phyloP scores from a whole-genome alignment of 2,797 vertebrate species.

The Serranus cabrilla region DNA sequence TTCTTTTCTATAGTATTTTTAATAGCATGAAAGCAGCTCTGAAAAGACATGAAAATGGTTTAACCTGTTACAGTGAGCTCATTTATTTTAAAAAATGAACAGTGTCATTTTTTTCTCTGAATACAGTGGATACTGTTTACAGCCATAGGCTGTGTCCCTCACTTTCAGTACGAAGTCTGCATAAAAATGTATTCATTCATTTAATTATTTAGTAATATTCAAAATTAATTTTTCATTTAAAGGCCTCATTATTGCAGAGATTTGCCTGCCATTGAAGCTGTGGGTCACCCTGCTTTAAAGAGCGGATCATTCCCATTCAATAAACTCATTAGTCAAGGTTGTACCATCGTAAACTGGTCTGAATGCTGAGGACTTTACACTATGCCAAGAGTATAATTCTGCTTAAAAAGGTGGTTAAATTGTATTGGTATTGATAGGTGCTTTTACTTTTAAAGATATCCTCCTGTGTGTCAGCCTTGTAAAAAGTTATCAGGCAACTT shows the following conservation, averaged over 20 bases:
- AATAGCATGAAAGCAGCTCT: background rate
- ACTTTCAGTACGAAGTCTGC: background rate
- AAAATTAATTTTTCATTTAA: constrained; percentile 1
- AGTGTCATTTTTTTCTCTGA: background rate
- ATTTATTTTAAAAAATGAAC: background rate
- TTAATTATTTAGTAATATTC: constrained; percentile 15
- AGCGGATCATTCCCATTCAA: background rate
- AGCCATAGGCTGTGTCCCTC: background rate
- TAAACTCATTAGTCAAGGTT: constrained; percentile 13
- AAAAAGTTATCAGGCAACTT: constrained; percentile 4
- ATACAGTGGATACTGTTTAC: background rate
- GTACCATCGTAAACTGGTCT: background rate
- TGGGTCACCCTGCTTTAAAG: background rate
- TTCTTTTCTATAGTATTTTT: background rate
- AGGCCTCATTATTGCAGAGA: constrained; percentile 1
- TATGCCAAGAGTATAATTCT: no score
- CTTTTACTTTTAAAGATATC: background rate
- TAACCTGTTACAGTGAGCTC: background rate
- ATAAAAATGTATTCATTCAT: constrained; percentile 13
- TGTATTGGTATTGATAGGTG: no score
- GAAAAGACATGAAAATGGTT: background rate
- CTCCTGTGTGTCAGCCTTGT: background rate
- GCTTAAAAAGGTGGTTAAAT: no score
- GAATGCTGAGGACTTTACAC: background rate
- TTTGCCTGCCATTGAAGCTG: background rate